A percentile compares a stretch with the other conserved stretches of the same genome.
Evolutionary conservation across 2,113 vertebrate genomes (phyloP).

Genomic region (Gambusia affinis): DNA sequence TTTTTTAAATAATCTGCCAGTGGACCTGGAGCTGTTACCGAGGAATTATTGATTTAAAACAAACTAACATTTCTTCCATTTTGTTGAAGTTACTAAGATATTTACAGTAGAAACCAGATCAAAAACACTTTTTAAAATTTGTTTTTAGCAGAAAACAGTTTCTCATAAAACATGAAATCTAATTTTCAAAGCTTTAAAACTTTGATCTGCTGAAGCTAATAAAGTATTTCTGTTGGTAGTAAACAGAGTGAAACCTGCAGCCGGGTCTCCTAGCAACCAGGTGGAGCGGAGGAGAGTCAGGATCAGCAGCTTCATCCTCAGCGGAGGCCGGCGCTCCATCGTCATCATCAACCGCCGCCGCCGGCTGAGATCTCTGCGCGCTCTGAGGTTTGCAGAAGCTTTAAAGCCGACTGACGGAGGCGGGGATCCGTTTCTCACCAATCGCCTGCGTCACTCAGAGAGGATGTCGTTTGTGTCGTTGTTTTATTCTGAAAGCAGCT

Average conservation of each 20-base stretch:
- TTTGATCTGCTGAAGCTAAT: too few relatives aligned
- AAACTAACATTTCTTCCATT: too few relatives aligned
- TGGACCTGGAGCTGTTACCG: too few relatives aligned
- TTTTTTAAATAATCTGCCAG: too few relatives aligned
- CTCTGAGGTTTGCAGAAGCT: neutral
- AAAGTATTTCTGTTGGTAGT: neutral
- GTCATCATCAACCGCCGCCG: too few relatives aligned
- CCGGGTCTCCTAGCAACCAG: constrained; percentile 9
- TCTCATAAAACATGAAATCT: too few relatives aligned
- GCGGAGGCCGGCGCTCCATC: constrained; percentile 17
- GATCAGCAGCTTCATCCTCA: constrained; percentile 5
- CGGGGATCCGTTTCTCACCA: constrained; percentile 5
- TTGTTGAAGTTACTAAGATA: too few relatives aligned
- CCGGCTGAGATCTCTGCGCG: neutral
- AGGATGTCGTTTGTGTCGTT: neutral
- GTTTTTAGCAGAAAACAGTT: too few relatives aligned
- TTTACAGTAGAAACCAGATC: too few relatives aligned
- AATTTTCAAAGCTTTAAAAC: too few relatives aligned
- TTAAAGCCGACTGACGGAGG: constrained; percentile 14
- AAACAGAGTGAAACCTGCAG: constrained; percentile 47
- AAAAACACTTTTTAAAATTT: too few relatives aligned
- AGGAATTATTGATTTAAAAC: too few relatives aligned
- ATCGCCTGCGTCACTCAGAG: neutral
- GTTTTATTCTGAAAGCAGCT: neutral
- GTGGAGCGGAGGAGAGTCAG: constrained; percentile 22